These are phyloP conservation scores for Knipowitschia caucasica DNA, from an alignment of 2,797 vertebrate species.

Conservation along the genomic window DNA sequence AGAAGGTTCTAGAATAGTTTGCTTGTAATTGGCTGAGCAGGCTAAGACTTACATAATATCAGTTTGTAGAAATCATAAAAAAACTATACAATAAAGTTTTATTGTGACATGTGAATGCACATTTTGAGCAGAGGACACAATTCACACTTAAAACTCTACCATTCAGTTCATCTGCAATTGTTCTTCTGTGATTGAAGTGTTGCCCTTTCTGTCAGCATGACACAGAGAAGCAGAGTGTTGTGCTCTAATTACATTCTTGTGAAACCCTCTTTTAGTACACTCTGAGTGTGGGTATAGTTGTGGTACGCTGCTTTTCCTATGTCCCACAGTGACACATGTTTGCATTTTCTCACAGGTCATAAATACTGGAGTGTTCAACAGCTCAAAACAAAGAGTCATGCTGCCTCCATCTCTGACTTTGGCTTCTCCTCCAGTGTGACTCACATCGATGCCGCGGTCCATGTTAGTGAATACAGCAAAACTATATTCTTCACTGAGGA, in stretches of 20 bases:
- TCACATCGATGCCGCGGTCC: slow-evolving; percentile 60
- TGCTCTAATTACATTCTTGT: slow-evolving; percentile 60
- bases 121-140: neutral
- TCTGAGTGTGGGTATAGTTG: slow-evolving; percentile 37
- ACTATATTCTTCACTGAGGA: slow-evolving; percentile 63
- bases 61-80: too few species aligned
- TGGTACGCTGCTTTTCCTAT: slow-evolving; percentile 47
- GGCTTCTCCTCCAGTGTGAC: slow-evolving; percentile 56
- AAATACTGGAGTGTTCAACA: slow-evolving; percentile 70
- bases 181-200: slow-evolving; percentile 3
- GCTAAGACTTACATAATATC: too few species aligned
- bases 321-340: slow-evolving; percentile 50
- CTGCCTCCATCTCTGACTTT: slow-evolving; percentile 64
- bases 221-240: slow-evolving; percentile 39
- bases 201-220: slow-evolving; percentile 54
- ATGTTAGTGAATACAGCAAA: slow-evolving; percentile 56
- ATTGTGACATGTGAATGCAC: too few species aligned
- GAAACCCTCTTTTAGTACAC: slow-evolving; percentile 51
- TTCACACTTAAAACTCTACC: neutral
- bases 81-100: too few species aligned
- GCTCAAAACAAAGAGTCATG: slow-evolving; percentile 54
- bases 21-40: too few species aligned
- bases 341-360: slow-evolving; percentile 54
- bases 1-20: too few species aligned
- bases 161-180: neutral